phyloP scores from a whole-genome alignment of 1,140 invertebrate species.

The Phenacoccus solenopsis region DNA sequence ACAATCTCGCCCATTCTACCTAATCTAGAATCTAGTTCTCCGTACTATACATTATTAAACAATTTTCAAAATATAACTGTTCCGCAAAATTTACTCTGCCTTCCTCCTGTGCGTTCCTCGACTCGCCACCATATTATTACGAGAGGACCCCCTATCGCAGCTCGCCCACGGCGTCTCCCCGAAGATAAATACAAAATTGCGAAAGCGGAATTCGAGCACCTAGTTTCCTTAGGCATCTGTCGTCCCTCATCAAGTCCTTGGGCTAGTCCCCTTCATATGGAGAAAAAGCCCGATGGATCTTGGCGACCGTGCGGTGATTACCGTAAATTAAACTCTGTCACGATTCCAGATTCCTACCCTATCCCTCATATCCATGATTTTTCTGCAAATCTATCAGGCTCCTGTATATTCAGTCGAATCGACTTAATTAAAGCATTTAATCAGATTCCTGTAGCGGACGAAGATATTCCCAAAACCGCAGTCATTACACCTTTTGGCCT shows the following conservation, averaged over 20 bases:
- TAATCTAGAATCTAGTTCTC: too few species aligned
- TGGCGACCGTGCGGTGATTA: constrained; percentile 34
- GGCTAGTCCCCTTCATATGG: constrained; percentile 36
- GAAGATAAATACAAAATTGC: constrained; percentile 26
- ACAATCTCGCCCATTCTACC: too few species aligned
- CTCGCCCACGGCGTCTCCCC: constrained; percentile 30
- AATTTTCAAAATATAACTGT: too few species aligned
- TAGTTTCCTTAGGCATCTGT: constrained; percentile 28
- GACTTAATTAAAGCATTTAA: constrained; percentile 39
- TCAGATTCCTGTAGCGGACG: constrained; percentile 32
- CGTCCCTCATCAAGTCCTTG: constrained; percentile 31
- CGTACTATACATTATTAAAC: too few species aligned
- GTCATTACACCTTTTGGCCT: constrained; percentile 31
- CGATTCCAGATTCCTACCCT: constrained; percentile 33
- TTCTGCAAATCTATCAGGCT: constrained; percentile 27
- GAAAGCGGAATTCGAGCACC: constrained; percentile 27
- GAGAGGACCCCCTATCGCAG: too few species aligned
- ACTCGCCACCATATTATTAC: too few species aligned
- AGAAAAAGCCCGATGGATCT: constrained; percentile 29
- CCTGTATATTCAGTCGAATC: constrained; percentile 35
- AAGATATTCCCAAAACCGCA: constrained; percentile 31
- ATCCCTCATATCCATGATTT: constrained; percentile 30
- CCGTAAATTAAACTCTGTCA: constrained; percentile 31
- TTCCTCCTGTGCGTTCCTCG: too few species aligned
- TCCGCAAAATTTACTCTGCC: too few species aligned